Evolutionary conservation across 2,888 invertebrate genomes (phyloP), one percentile per base, ranked within the genome.

Genomic region (Amiota mariae): DNA sequence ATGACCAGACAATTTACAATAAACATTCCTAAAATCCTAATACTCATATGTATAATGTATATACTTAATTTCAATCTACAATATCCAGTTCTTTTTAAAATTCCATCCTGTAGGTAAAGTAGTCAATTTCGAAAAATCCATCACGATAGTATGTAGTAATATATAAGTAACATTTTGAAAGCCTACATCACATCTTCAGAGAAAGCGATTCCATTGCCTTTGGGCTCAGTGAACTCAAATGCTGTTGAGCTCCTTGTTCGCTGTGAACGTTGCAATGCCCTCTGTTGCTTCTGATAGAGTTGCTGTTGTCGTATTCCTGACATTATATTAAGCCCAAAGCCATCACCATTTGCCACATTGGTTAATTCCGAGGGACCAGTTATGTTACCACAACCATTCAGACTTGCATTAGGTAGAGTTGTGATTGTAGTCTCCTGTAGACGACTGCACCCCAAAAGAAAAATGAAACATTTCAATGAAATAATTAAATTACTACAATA

Each of bases 341-440:
- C 47, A 8, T 36, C 64, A 6, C 15, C 47, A 13, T 47, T 13
- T 13, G 47, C 47, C 10, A 10, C 56, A 15, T 47, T 47, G n/a
- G 46, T 47, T 6, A 47, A 13, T 47, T 59, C 59, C 2, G 36
- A 36, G 36, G 36, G 36, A 6, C 36, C 36, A 10, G 46, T 47
- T 8, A 12, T 4, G 63, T 15, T 54, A 12, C n/a, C 13, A n/a
- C 46, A 24, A 36, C 36, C 56, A 36, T 24, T 70, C 13, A 59
- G 12, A 18, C 59, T 59, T 15, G 82, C 85, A 79, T 85, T 86
- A 47, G 82, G 82, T 54, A 83, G 59, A 73, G 83, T 79, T 36
- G 86, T 85, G 63, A 84, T 84, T 67, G 85, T 82, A 70, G 86
- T 85, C 71, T 86, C 86, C 63, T 89, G 89, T 61, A 89, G 75